Evolutionary conservation across 2,888 invertebrate species (phyloP).

Genomic region (Germaria angustata): DNA sequence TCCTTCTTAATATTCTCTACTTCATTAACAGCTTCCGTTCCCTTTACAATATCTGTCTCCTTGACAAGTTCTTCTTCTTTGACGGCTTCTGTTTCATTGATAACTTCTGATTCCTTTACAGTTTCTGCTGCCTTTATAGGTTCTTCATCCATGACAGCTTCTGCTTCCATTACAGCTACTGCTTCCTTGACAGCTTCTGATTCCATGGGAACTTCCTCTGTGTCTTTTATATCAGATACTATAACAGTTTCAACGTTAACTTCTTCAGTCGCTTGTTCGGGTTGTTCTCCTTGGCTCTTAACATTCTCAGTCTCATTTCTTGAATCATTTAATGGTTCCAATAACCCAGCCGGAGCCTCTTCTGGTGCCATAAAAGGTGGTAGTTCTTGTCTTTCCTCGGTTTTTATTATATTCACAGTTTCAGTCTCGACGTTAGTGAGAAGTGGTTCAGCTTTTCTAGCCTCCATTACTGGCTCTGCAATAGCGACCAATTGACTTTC

Average conservation of each 20-base stretch:
- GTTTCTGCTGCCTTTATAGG: constrained; percentile 2
- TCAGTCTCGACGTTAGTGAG: constrained; percentile 40
- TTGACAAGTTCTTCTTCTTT: neutral
- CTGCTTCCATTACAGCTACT: neutral
- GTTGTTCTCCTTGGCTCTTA: neutral
- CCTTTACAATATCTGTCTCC: neutral
- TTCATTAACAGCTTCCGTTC: constrained; percentile 17
- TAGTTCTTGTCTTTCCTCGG: constrained; percentile 15
- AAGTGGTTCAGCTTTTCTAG: constrained; percentile 8
- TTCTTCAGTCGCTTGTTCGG: neutral
- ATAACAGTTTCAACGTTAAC: neutral
- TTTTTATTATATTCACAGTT: constrained; percentile 11
- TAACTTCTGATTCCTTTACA: too few relatives aligned
- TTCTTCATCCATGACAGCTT: neutral
- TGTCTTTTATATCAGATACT: neutral
- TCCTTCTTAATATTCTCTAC: neutral
- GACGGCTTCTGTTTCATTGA: too few relatives aligned
- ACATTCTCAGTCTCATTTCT: constrained; percentile 17
- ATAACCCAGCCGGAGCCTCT: constrained; percentile 24
- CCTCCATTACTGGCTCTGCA: constrained; percentile 37
- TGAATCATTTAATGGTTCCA: constrained; percentile 2
- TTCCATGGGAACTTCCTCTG: too few relatives aligned
- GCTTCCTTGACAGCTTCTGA: constrained; percentile 21
- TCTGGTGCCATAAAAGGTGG: constrained; percentile 5
- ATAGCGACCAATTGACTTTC: constrained; percentile 35